phyloP scores from a whole-genome alignment of 2,888 invertebrate genomes.

The Lobophora halterata region DNA sequence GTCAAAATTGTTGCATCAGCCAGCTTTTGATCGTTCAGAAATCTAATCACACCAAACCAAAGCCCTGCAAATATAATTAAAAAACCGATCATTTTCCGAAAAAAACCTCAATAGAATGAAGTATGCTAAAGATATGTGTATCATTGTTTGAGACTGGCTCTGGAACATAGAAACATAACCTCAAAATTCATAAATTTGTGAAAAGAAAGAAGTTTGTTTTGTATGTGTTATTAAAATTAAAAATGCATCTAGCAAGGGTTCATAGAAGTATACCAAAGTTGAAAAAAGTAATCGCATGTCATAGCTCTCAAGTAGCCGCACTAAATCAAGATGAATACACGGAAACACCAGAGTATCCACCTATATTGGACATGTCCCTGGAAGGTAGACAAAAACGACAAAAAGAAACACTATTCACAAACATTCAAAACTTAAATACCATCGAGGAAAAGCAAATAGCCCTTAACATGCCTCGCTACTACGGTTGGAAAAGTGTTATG shows the following conservation, averaged over 20 bases:
- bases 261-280: conserved; percentile 58
- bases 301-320: conserved; percentile 50
- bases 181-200: conserved; percentile 19
- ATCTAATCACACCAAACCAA: neutral
- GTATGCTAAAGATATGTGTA: too few species aligned
- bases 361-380: conserved; percentile 82
- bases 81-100: too few species aligned
- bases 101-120: too few species aligned
- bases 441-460: conserved; percentile 93
- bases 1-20: conserved; percentile 73
- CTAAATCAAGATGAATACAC: conserved; percentile 65
- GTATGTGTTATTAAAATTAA: conserved; percentile 21
- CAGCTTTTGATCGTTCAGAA: conserved; percentile 21
- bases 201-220: conserved; percentile 4
- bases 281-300: conserved; percentile 44
- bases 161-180: conserved; percentile 31
- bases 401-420: conserved; percentile 72
- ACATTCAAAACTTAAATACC: conserved; percentile 83
- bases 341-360: conserved; percentile 77
- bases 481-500: conserved; percentile 85
- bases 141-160: too few species aligned
- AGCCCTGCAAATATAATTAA: neutral
- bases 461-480: conserved; percentile 90
- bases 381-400: conserved; percentile 71
- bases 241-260: conserved; percentile 60